phyloP scores from a whole-genome alignment of 35 echinoderm and acorn worm genomes.

The Holothuria glaberrima region DNA sequence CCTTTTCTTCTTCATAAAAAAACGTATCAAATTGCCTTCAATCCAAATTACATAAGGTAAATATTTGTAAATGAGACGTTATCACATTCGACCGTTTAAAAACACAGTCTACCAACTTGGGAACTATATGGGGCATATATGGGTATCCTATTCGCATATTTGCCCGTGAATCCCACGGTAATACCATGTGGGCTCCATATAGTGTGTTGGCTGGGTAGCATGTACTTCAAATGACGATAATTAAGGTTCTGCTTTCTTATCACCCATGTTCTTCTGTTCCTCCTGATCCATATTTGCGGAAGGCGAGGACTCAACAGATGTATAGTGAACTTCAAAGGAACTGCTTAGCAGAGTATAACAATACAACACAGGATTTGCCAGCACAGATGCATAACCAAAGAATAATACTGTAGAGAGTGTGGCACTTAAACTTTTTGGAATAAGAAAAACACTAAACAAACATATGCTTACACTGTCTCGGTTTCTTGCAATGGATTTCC shows the following conservation, averaged over 20 bases:
- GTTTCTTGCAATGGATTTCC: conserved; percentile 6
- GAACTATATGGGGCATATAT: too few species aligned
- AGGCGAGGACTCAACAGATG: not conserved
- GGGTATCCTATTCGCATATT: too few species aligned
- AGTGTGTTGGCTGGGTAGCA: too few species aligned
- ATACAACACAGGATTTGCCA: not conserved
- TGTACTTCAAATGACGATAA: not conserved
- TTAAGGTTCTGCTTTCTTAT: not conserved
- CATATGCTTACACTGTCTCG: conserved; percentile 12
- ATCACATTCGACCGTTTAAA: too few species aligned
- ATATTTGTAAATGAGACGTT: too few species aligned
- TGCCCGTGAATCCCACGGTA: too few species aligned
- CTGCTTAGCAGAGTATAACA: not conserved
- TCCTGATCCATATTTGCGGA: conserved; percentile 17
- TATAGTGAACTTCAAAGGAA: not conserved
- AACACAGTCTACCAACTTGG: too few species aligned
- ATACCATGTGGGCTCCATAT: too few species aligned
- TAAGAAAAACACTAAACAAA: not conserved
- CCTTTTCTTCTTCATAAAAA: too few species aligned
- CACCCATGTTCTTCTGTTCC: not conserved
- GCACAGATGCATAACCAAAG: not conserved
- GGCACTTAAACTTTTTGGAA: not conserved
- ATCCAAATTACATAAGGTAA: too few species aligned
- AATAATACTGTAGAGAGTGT: not conserved
- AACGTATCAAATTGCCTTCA: too few species aligned